These are phyloP conservation scores for Anthoscopus minutus DNA, from an alignment of 2,113 vertebrate species.

Conservation along the genomic window DNA sequence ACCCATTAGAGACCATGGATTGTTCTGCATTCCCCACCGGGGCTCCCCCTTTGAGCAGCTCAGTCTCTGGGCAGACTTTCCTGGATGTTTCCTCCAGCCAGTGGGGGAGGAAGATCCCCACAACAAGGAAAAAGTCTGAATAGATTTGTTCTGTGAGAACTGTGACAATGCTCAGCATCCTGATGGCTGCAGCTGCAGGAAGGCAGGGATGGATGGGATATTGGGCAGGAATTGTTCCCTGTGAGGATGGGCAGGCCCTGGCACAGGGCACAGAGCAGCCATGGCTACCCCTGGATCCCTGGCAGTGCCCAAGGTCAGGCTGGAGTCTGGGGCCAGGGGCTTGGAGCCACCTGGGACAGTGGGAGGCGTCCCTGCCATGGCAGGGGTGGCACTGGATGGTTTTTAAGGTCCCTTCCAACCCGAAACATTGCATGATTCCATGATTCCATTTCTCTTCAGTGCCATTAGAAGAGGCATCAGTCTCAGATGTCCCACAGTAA, in stretches of 20 bases:
- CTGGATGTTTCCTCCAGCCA: neutral
- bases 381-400: fast-evolving
- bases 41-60: neutral
- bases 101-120: neutral
- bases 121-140: no score
- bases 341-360: neutral
- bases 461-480: neutral
- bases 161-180: neutral
- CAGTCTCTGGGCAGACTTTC: neutral
- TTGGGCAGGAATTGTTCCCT: fast-evolving
- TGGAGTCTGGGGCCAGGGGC: neutral
- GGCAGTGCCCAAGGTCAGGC: fast-evolving
- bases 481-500: neutral
- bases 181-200: neutral
- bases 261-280: neutral
- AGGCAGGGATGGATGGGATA: neutral
- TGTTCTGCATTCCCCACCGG: neutral
- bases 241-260: neutral
- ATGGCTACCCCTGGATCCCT: neutral
- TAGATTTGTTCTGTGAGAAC: neutral
- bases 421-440: neutral
- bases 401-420: no score
- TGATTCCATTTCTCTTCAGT: neutral
- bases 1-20: neutral
- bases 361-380: neutral